Evolutionary conservation across 2,888 invertebrate genomes (phyloP).

Genomic region (Microplitis manilae): DNA sequence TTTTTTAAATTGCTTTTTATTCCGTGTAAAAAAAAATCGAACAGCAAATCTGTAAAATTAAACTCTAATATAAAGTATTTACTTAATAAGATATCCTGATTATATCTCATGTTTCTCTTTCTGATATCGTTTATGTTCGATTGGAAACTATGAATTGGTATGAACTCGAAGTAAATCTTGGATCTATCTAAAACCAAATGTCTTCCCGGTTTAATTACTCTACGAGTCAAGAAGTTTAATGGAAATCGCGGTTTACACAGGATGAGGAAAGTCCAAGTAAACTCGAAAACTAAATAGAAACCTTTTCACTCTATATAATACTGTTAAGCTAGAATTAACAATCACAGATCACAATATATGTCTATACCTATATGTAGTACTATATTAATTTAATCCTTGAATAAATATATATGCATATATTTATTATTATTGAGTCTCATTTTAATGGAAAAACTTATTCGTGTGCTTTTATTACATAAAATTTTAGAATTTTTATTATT

Average conservation of each 20-base stretch:
- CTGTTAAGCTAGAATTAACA: too few relatives aligned
- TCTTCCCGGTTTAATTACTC: conserved; percentile 50
- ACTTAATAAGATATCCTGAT: neutral
- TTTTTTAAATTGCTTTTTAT: too few relatives aligned
- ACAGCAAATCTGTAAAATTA: neutral
- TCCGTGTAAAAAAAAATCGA: neutral
- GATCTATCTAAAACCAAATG: conserved; percentile 36
- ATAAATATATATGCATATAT: too few relatives aligned
- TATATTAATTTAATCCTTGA: too few relatives aligned
- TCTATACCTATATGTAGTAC: too few relatives aligned
- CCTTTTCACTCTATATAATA: neutral
- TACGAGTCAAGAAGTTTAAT: conserved; percentile 51
- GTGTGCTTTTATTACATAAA: too few relatives aligned
- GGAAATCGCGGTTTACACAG: conserved; percentile 51
- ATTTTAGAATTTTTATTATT: too few relatives aligned
- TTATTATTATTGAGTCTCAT: too few relatives aligned
- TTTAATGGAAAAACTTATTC: too few relatives aligned
- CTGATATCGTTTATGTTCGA: conserved; percentile 34
- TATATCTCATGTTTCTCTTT: neutral
- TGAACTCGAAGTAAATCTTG: conserved; percentile 13
- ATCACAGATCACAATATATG: too few relatives aligned
- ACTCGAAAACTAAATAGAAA: conserved; percentile 20
- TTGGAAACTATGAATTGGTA: conserved; percentile 1
- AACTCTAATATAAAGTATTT: neutral
- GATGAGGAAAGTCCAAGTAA: conserved; percentile 42